Evolutionary conservation across 2,888 invertebrate genomes (phyloP).

Genomic region (Polyploca ridens): DNA sequence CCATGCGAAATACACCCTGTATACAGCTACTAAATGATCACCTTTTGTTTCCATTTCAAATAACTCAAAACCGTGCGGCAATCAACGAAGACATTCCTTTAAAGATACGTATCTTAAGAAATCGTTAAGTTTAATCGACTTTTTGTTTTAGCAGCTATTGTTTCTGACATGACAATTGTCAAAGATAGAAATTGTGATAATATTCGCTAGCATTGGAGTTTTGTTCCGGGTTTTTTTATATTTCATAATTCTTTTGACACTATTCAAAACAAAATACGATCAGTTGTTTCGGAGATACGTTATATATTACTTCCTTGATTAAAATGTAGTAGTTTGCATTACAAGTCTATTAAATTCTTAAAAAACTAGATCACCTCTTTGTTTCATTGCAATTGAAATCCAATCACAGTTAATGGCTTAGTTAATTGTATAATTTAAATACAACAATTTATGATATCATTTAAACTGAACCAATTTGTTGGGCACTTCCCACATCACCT

Average conservation of each 20-base stretch:
- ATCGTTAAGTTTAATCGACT: conserved; percentile 44
- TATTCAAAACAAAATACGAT: too few species aligned
- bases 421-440: conserved; percentile 40
- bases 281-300: neutral
- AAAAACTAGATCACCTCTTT: conserved; percentile 15
- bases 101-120: conserved; percentile 29
- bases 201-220: conserved; percentile 37
- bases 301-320: conserved; percentile 2
- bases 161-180: conserved; percentile 49
- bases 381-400: conserved; percentile 26
- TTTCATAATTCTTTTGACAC: neutral
- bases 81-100: conserved; percentile 13
- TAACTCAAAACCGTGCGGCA: conserved; percentile 11
- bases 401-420: conserved; percentile 36
- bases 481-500: conserved; percentile 25
- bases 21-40: neutral
- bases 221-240: conserved; percentile 25
- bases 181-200: conserved; percentile 48
- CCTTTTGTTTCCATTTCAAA: conserved; percentile 17
- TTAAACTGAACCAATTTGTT: conserved; percentile 19
- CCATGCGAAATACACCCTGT: too few species aligned
- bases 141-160: conserved; percentile 53
- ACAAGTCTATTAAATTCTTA: neutral
- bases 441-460: conserved; percentile 33
- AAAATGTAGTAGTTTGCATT: neutral